These are phyloP conservation scores for Mesembrinibis cayennensis DNA, from an alignment of 2,113 vertebrate species.

Conservation along the genomic window DNA sequence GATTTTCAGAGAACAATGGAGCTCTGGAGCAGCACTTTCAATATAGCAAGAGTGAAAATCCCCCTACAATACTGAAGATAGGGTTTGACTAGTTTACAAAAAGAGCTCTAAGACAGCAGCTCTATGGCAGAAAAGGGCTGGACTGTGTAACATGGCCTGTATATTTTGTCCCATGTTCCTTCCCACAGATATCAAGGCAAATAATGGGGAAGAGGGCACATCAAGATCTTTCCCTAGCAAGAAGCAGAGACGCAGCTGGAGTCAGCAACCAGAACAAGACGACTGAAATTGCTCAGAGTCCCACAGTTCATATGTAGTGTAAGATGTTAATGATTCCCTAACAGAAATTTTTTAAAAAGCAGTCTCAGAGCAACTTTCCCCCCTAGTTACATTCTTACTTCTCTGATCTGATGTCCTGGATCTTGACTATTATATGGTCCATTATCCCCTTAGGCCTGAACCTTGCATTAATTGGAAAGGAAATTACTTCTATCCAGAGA, in stretches of 20 bases:
- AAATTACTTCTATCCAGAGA: not conserved
- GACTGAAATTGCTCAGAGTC: not conserved
- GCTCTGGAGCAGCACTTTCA: not conserved
- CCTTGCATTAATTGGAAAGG: not conserved
- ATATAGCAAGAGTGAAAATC: not conserved
- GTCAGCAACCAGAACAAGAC: not conserved
- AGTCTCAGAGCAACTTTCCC: not conserved
- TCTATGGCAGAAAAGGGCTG: not conserved
- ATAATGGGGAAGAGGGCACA: not conserved
- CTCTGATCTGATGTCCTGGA: not conserved
- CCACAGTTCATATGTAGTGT: not conserved
- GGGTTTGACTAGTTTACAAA: not conserved
- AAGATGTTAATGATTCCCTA: not conserved
- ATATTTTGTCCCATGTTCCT: not conserved
- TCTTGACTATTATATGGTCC: not conserved
- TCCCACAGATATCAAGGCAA: not conserved
- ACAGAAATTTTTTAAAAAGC: not conserved
- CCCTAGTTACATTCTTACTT: not conserved
- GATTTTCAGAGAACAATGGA: not conserved
- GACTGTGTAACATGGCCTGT: not conserved
- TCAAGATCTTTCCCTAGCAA: not conserved
- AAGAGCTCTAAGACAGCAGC: not conserved
- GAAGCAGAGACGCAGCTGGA: not conserved
- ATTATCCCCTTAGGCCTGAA: not conserved
- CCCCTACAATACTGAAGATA: accelerated